A percentile compares a stretch with the other conserved stretches of the same genome.
Conservation (phyloP, 1,140 invertebrate genomes). For the Drosophila rufa region DNA sequence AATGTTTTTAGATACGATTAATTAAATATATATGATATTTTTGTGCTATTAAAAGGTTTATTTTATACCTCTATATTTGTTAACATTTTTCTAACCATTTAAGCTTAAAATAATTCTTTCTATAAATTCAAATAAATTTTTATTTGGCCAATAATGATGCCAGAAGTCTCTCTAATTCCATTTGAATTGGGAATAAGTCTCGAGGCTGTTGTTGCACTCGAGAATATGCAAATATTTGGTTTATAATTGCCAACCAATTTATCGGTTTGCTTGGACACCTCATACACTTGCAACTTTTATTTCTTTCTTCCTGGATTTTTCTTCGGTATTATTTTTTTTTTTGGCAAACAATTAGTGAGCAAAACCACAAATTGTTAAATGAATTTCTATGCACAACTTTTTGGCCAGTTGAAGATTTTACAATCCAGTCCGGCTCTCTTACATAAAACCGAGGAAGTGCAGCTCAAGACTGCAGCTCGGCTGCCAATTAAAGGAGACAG, state of each 20-base stretch:
- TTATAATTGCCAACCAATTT: slow-evolving; percentile 59
- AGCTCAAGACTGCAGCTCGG: slow-evolving; percentile 31
- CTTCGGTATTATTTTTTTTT: slow-evolving; percentile 4
- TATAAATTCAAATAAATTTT: slow-evolving; percentile 5
- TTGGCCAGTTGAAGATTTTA: slow-evolving; percentile 35
- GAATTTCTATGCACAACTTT: slow-evolving; percentile 57
- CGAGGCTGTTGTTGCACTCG: slow-evolving; percentile 10
- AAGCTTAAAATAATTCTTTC: neutral
- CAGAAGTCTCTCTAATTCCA: slow-evolving; percentile 36
- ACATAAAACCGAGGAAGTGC: slow-evolving; percentile 22
- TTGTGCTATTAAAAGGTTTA: neutral
- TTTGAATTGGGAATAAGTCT: slow-evolving; percentile 41
- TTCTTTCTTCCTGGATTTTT: slow-evolving; percentile 7
- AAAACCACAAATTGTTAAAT: slow-evolving; percentile 76
- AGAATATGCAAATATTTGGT: slow-evolving; percentile 55
- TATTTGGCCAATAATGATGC: slow-evolving; percentile 27
- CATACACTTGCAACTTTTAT: slow-evolving; percentile 30
- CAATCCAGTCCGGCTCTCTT: slow-evolving; percentile 34
- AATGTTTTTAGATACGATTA: neutral
- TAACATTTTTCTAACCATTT: too few species aligned
- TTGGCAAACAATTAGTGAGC: slow-evolving; percentile 56
- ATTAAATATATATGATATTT: neutral
- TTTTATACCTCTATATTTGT: neutral
- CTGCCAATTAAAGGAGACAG: slow-evolving; percentile 68
- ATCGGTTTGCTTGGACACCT: slow-evolving; percentile 49